Evolutionary conservation across 2,888 invertebrate species (phyloP), one percentile per base, ranked within the genome.

Genomic region (Eustalomyia histrio): DNA sequence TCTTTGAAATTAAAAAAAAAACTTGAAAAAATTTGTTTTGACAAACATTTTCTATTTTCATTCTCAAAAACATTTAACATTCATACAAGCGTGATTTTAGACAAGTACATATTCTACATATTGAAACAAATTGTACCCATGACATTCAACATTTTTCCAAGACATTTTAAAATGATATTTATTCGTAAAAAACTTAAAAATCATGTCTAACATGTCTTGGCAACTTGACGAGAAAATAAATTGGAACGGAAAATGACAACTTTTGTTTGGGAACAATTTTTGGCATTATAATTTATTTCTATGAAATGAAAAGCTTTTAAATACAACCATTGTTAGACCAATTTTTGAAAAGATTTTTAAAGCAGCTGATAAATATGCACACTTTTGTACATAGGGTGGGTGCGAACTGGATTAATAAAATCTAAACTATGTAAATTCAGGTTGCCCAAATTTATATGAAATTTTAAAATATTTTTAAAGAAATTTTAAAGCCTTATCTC

Each of bases 71-170:
- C 17, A 60, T 18, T 55, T 43, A 39, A 43, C 53, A 67, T 67
- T 67, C 65, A 67, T 52, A 67, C 39, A 14, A 55, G 55, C 55
- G 21, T 67, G 53, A 39, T 55, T 14, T 18, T 1, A 14, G 12
- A 21, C 24, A 43, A 35, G 17, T 61, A n/a, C n/a, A n/a, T n/a
- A 7, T 24, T 43, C 14, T 24, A 47, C 47, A 72, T 55, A 61
- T 24, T n/a, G n/a, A n/a, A 67, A 29, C n/a, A 67, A 61, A 61
- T 21, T 39, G 18, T 67, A 53, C 33, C 67, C 67, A 72, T 72
- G 64, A 61, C 60, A 65, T 55, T 60, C 52, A 58, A 47, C n/a
- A 47, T 18, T 18, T 64, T 50, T 17, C 8, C 16, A 16, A 9
- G 16, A 35, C 50, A 35, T 53, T 67, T 72, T 17, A 16, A 17